A percentile compares a stretch with the other conserved stretches of the same genome.
phyloP scores from a whole-genome alignment of 2,113 vertebrate genomes.

The Atrichornis clamosus region DNA sequence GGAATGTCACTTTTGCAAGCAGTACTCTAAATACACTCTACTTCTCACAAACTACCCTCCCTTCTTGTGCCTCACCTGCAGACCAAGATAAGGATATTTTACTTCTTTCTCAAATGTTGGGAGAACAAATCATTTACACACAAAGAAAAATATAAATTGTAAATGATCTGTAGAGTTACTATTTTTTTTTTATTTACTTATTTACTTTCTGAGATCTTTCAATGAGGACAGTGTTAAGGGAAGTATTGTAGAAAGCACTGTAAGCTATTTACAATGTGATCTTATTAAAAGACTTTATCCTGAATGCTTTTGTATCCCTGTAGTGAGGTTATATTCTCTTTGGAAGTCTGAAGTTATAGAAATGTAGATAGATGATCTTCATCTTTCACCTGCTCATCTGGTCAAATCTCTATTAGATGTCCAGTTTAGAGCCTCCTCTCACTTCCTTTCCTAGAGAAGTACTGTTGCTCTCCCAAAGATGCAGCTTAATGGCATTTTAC shows the following conservation, averaged over 20 bases:
- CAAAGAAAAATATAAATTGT: fast-evolving
- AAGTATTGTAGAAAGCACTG: not conserved
- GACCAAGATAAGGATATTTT: not conserved
- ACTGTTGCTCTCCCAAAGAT: not conserved
- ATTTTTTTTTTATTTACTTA: not conserved
- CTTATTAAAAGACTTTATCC: not conserved
- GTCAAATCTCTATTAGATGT: not conserved
- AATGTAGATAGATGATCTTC: not conserved
- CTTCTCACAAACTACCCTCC: not conserved
- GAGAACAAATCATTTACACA: not conserved
- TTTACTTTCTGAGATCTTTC: not conserved
- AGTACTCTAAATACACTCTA: no score
- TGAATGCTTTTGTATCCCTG: not conserved
- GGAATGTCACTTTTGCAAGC: not conserved
- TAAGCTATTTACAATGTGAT: fast-evolving
- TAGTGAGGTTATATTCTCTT: not conserved
- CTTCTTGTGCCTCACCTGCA: not conserved
- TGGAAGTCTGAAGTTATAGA: not conserved
- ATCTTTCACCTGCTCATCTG: not conserved
- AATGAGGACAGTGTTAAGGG: not conserved
- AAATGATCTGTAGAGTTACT: not conserved
- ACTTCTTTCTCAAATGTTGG: not conserved
- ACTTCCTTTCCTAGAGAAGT: not conserved
- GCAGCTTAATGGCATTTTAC: not conserved
- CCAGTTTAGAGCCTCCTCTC: not conserved